phyloP scores from a whole-genome alignment of 2,888 invertebrate species.

The Apotomis capreana region DNA sequence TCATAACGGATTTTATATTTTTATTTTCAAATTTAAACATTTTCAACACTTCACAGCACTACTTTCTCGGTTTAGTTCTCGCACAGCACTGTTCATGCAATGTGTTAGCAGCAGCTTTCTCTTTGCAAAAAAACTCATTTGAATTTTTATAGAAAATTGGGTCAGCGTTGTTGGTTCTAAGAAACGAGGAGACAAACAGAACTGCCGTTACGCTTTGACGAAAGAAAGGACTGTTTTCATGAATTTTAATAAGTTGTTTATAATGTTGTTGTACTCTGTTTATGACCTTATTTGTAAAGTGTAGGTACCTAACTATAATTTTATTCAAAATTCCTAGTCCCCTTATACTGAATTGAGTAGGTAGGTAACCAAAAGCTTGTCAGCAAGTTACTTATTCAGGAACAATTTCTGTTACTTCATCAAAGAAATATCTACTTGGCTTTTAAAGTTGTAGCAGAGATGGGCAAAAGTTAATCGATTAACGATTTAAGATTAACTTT shows the following conservation, averaged over 20 bases:
- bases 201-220: slow-evolving; percentile 11
- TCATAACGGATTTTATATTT: neutral
- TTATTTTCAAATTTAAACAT: slow-evolving; percentile 25
- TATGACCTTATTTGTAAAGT: neutral
- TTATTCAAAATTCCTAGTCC: neutral
- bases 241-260: slow-evolving; percentile 21
- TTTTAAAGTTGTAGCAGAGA: too few relatives aligned
- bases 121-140: slow-evolving; percentile 79
- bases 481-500: too few relatives aligned
- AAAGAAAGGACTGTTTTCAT: slow-evolving; percentile 29
- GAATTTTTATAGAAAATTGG: slow-evolving; percentile 79
- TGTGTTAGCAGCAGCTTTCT: slow-evolving; percentile 66
- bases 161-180: slow-evolving; percentile 65
- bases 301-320: neutral
- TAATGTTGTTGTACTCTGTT: slow-evolving; percentile 4
- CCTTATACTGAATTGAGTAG: too few relatives aligned
- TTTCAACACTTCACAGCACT: slow-evolving; percentile 55
- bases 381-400: too few relatives aligned
- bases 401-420: too few relatives aligned
- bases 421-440: too few relatives aligned
- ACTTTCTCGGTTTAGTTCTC: slow-evolving; percentile 70
- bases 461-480: too few relatives aligned
- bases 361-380: too few relatives aligned
- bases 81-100: slow-evolving; percentile 60
- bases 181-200: slow-evolving; percentile 53